Percentiles rank a stretch among this genome's conserved stretches.
Evolutionary conservation across 2,113 vertebrate genomes (phyloP).

Genomic region (Grus americana): DNA sequence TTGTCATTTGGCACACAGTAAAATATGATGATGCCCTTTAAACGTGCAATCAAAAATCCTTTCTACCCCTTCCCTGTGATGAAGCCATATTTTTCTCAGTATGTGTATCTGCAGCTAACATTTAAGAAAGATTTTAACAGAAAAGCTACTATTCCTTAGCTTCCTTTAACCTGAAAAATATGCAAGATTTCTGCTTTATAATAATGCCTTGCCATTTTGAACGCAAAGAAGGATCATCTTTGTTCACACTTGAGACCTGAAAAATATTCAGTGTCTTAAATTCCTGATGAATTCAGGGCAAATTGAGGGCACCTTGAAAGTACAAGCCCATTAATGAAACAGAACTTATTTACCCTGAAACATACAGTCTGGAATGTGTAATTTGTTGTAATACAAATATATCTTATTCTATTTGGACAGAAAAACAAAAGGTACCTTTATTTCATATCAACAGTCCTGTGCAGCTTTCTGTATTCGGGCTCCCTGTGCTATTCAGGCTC

Average conservation of each 20-base stretch:
- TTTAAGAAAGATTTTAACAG: background rate
- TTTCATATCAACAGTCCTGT: conserved; percentile 41
- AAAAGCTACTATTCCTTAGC: background rate
- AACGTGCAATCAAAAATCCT: background rate
- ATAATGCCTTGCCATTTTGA: background rate
- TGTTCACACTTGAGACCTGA: background rate
- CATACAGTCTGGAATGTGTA: background rate
- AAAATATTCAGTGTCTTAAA: background rate
- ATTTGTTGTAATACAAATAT: background rate
- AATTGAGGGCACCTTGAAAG: background rate
- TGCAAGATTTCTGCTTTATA: background rate
- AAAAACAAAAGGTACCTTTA: conserved; percentile 63
- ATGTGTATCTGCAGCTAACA: background rate
- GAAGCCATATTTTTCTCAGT: background rate
- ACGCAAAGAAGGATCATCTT: conserved; percentile 20
- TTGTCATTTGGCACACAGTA: background rate
- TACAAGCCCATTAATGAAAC: background rate
- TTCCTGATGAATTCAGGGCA: background rate
- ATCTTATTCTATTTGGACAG: background rate
- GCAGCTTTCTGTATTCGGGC: conserved; percentile 28
- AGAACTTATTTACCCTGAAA: background rate
- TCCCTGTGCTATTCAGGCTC: conserved; percentile 37
- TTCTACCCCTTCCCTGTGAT: background rate
- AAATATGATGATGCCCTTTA: background rate
- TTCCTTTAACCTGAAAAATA: conserved; percentile 4